phyloP scores from a whole-genome alignment of 1,140 invertebrate species.

The Parapsyche elsis region DNA sequence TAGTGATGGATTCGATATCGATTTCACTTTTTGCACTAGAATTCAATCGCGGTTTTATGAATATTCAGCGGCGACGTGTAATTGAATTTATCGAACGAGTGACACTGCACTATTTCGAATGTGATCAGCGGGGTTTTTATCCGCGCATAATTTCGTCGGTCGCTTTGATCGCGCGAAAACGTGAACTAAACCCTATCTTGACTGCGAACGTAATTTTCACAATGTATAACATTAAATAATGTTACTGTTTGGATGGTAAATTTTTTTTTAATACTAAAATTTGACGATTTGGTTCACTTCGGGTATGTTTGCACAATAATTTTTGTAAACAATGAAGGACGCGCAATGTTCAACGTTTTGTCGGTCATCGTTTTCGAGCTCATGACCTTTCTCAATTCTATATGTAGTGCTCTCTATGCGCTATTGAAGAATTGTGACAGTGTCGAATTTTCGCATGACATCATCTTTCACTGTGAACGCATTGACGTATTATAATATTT shows the following conservation, averaged over 20 bases:
- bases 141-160: too few species aligned
- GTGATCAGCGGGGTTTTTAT: neutral
- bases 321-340: neutral
- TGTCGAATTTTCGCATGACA: slow-evolving; percentile 15
- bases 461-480: neutral
- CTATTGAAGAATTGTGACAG: slow-evolving; percentile 1
- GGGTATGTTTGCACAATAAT: too few species aligned
- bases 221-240: too few species aligned
- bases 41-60: neutral
- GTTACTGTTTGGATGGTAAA: too few species aligned
- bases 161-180: too few species aligned
- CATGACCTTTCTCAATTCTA: slow-evolving; percentile 27
- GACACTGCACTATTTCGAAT: neutral
- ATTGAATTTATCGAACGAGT: slow-evolving; percentile 15
- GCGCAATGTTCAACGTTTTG: neutral
- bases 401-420: neutral
- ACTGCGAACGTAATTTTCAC: too few species aligned
- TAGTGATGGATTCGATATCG: neutral
- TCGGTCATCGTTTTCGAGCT: slow-evolving; percentile 7
- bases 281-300: too few species aligned
- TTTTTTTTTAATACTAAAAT: too few species aligned
- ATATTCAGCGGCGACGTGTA: slow-evolving; percentile 7
- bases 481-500: neutral
- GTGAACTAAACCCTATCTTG: too few species aligned
- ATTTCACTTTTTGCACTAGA: slow-evolving; percentile 3